Base-by-base conservation (phyloP, 2,797 vertebrate species). In the Tauraco hartlaubi region DNA sequence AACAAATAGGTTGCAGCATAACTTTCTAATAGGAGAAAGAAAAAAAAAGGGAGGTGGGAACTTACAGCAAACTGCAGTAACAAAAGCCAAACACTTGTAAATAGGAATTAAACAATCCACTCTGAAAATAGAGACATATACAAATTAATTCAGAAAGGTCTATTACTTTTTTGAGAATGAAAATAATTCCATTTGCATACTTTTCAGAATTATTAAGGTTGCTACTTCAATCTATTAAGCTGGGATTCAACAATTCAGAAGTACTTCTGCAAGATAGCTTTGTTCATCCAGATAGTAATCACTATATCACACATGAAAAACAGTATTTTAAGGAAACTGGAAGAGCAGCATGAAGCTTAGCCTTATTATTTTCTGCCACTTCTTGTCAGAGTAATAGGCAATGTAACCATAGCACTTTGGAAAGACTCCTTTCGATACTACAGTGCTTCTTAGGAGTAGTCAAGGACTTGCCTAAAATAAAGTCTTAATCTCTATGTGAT, bases 61-160 rank as follows among this genome's bases (percentile, higher is more conserved):
- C 6, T 86, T 54, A 23, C 1, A 88, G 48, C 22, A 76, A 86
- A 72, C 3, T 7, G 7, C 4, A 41, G 56, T 43, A 91, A 95
- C 62, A 85, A 93, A 94, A 94, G 74, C 33, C n/a, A 93, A 82
- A 88, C 59, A 63, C 9, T 56, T 90, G 95, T 93, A 85, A 92
- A 92, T 79, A 88, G 58, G 81, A 90, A 84, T 93, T 43, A 92
- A 91, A 94, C 69, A 90, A 84, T 25, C 33, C 3, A 31, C 23
- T 49, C 28, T 51, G 56, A 78, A 59, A 90, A 81, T 5, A 48
- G 15, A 19, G 52, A 49, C 49, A 63, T 28, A 59, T 17, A 71
- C 17, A 85, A 87, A 86, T 88, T 51, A 48, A 90, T 81, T 79
- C 51, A 54, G 28, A 76, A 68, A 78, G 11, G 8, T 41, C 78